Evolutionary conservation across 2,888 invertebrate species (phyloP), one percentile per base, ranked within the genome.

Genomic region (Drosophila testacea): DNA sequence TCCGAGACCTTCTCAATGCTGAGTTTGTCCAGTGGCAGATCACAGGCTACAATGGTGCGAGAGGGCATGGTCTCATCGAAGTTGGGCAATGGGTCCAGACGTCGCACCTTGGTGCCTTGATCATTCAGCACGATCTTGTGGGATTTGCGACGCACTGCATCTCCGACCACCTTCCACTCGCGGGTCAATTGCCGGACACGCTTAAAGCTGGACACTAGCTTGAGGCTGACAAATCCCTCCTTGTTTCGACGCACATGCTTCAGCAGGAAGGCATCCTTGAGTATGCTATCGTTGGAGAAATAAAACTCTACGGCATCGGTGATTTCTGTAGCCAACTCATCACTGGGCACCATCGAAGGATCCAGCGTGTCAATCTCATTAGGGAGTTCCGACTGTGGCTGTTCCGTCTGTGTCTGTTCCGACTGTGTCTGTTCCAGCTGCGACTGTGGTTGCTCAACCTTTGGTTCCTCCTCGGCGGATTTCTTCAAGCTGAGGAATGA

Each of bases 171-270:
- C 74, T 97, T 94, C 97, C 98, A 98, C 91, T 98, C 98, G 91
- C 97, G 97, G 11, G 98, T 97, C 65, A 98, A 93, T 89, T 98
- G 97, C 89, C 98, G 98, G 46, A 99, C 98, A 72, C 98, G 95
- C 91, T 98, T 98, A 92, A 99, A 98, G 90, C 98, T 98, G 11
- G 98, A 97, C 79, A 99, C 97, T 64, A 99, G 94, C 92, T 98
- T 99, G 57, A 99, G 93, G 59, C 97, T 98, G 13, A 99, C 98
- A 93, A 96, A 98, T 22, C 98, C 98, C 93, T 98, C 98, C 93
- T 98, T 98, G 92, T 98, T 98, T 59, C 98, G 94, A 63, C 97
- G 95, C 27, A 98, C 98, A 91, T 98, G 98, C 92, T 99, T 99
- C 73, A 98, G 93, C 48, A 99, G 94, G 93, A 99, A 99, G 11